Evolutionary conservation across 2,113 vertebrate genomes (phyloP), one percentile per base, ranked within the genome.

Genomic region (Silurus glanis): DNA sequence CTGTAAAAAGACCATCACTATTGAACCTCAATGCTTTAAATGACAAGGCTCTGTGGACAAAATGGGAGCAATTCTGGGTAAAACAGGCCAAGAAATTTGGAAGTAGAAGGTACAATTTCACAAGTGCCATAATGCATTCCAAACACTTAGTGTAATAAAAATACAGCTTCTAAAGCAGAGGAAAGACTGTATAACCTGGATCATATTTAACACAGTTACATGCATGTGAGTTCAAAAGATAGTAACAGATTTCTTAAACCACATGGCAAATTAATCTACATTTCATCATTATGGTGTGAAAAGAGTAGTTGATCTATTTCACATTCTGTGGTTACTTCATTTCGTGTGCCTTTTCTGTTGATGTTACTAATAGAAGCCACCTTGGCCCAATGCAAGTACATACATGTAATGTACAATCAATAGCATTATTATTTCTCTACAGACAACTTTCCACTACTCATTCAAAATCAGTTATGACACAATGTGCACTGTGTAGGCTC

Each of bases 71-170:
- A 10, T 23, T 14, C 1, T 23, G 21, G 51, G 5, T 51, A 23
- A 10, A 51, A n/a, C 51, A 2, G 2, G 28, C 7, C 16, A 45
- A 71, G 14, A 71, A 17, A 71, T 45, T 81, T 13, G 17, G 23
- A 81, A 62, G 25, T 13, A 17, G 37, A 37, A 37, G 23, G 9
- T 56, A 21, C 53, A 83, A 53, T 71, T 55, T 19, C 49, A 56
- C 51, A 71, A 83, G 25, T 69, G 37, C 66, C 66, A 83, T 58
- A 67, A 66, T 82, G 66, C 82, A 21, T 58, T 58, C 28, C 12
- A 25, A 55, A 76, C 49, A 76, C 51, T 23, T 79, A 28, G 76
- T 19, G 23, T 72, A 47, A 49, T 19, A 49, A 5, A 10, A 67
- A 28, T 13, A 67, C n/a, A 69, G 16, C 17, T 72, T 49, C 69